Evolutionary conservation across 2,113 vertebrate species (phyloP), one percentile per base, ranked within the genome.

Genomic region (Epinephelus moara): DNA sequence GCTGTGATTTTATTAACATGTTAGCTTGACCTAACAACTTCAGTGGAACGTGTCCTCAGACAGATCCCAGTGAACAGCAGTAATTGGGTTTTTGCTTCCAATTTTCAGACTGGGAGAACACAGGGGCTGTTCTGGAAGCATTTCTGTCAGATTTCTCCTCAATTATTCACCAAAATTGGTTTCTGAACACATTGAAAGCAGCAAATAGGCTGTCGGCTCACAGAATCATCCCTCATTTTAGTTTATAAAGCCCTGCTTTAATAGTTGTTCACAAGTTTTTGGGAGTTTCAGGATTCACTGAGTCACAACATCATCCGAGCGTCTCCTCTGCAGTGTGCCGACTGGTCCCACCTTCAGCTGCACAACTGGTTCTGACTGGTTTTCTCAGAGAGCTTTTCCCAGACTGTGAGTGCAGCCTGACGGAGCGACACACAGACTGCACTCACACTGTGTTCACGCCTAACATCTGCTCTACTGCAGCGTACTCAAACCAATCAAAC

Each of bases 91-190:
- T 84, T 73, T 84, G 45, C 49, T 49, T 69, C 70, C 27, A 74
- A 25, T 84, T 73, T 42, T 60, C 52, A 47, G n/a, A 30, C 33
- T 56, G n/a, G 40, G 55, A 62, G 45, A 75, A 74, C 19, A 80
- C 37, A 37, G 53, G 19, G 21, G 40, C 33, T 30, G 47, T 49
- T 80, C 57, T 80, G 72, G 11, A 73, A 73, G 50, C 21, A 60
- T 76, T 75, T 55, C 75, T 72, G 56, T 81, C 55, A 59, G 42
- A 63, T 69, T 81, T 63, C 52, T 52, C 15, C 60, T 78, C 52
- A 89, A 89, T 89, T 84, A 86, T 89, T 87, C 79, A 82, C 75
- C 30, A 27, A 64, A 63, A 52, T 68, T 49, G 70, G 17, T 62
- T 62, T 68, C 6, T 55, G n/a, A 74, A 75, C 61, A 75, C 25